Evolutionary conservation across 2,888 invertebrate genomes (phyloP), one percentile per base, ranked within the genome.

Genomic region (Alsophila aescularia): DNA sequence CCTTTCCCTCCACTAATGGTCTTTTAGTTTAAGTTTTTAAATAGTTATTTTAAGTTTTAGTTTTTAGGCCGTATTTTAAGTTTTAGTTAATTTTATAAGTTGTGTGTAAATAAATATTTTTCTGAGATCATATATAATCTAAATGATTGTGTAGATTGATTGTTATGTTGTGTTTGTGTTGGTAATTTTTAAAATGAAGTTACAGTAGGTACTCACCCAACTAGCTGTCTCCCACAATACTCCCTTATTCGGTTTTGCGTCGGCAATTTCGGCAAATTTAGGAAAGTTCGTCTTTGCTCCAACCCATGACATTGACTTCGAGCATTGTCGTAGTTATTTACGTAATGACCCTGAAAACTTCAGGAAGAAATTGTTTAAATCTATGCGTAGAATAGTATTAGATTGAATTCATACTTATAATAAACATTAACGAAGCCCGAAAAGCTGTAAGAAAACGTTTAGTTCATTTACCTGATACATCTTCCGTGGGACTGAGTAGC

Each of bases 171-270:
- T n/a, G 24, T 24, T 24, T 24, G 8, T 5, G 24, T 24, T 7
- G 24, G 7, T 24, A 24, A 2, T 4, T 18, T 18, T 18, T 8
- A 5, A 24, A 5, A 7, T 24, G 24, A 21, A 36, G 32, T 31
- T 35, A 15, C 15, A 16, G 37, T 10, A 27, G 50, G 53, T 39
- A 84, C 92, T 91, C 86, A 96, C 96, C 96, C 96, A 60, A 96
- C 93, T 55, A 96, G 83, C 82, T 96, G 95, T 72, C 95, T 93
- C 58, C 95, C 95, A 72, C 93, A 91, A 73, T 96, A 96, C 72
- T 94, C 93, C 70, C 95, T 94, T 52, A 92, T 94, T 64, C 88
- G 87, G 53, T 80, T 92, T 47, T 85, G 77, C 62, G 79, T 80
- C 8, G 89, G 69, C 51, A 90, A 81, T 56, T 64, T 87, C 27